Conservation (phyloP, 2,888 invertebrate species). For the Caenorhabditis afra region DNA sequence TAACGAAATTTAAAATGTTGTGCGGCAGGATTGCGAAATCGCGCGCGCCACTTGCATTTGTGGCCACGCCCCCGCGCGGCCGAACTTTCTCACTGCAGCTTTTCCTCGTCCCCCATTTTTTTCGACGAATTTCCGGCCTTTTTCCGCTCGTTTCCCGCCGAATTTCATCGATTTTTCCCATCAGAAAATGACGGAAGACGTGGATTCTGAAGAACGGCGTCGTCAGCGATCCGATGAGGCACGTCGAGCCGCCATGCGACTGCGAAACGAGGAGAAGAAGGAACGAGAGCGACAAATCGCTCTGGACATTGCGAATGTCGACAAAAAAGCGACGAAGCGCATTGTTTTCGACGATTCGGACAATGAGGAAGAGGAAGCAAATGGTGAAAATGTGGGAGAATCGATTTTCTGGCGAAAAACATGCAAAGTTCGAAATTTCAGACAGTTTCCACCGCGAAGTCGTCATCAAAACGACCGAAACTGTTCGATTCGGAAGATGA, state of each 20-base stretch:
- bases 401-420: constrained; percentile 1
- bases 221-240: constrained; percentile 57
- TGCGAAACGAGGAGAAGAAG: constrained; percentile 42
- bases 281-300: constrained; percentile 52
- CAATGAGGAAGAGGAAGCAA: constrained; percentile 41
- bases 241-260: constrained; percentile 57
- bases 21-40: too few species aligned
- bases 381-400: constrained; percentile 8
- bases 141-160: too few species aligned
- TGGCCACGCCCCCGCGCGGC: too few species aligned
- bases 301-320: constrained; percentile 46
- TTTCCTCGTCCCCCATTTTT: too few species aligned
- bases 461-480: constrained; percentile 28
- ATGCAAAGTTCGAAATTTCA: constrained; percentile 4
- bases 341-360: constrained; percentile 67
- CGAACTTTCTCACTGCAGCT: too few species aligned
- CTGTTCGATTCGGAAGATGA: constrained; percentile 50
- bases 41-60: too few species aligned
- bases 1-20: too few species aligned
- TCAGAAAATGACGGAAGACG: constrained; percentile 5
- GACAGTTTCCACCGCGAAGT: constrained; percentile 2
- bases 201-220: constrained; percentile 29
- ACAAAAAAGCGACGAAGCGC: constrained; percentile 60
- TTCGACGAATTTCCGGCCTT: too few species aligned
- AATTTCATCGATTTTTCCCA: too few species aligned